phyloP scores from a whole-genome alignment of 2,113 vertebrate genomes.

The Sinocyclocheilus maitianheensis region DNA sequence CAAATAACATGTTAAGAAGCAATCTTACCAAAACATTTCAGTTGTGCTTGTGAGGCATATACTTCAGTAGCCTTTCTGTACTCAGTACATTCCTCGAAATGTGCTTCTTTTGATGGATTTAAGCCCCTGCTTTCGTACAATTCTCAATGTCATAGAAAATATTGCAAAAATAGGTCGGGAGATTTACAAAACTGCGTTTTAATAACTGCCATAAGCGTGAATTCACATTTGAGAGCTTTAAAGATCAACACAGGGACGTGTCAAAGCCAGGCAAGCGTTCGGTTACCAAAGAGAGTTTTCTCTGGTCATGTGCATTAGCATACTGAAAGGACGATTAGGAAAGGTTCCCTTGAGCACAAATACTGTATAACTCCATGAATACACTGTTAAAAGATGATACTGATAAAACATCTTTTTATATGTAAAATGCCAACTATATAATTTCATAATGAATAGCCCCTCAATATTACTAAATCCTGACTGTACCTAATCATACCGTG shows the following conservation, averaged over 20 bases:
- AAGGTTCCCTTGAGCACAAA: constrained; percentile 1
- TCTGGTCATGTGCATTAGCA: not conserved
- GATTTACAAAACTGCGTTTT: not conserved
- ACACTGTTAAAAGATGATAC: constrained; percentile 5
- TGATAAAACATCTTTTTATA: constrained; percentile 36
- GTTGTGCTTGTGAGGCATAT: constrained; percentile 67
- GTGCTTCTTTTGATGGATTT: constrained; percentile 2
- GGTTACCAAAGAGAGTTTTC: constrained; percentile 1
- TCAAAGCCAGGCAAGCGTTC: not conserved
- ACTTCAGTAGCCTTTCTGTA: constrained; percentile 1
- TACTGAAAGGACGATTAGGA: not conserved
- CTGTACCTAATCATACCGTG: not conserved
- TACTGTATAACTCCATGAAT: constrained; percentile 3
- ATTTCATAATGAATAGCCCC: not conserved
- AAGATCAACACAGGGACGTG: not conserved
- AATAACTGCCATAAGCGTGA: not conserved
- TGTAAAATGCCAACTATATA: constrained; percentile 13
- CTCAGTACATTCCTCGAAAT: constrained; percentile 36
- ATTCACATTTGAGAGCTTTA: constrained; percentile 32
- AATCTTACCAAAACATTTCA: constrained; percentile 22
- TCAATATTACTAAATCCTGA: constrained; percentile 9
- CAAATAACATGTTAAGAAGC: constrained; percentile 47
- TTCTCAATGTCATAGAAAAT: constrained; percentile 6
- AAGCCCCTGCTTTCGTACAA: constrained; percentile 1
- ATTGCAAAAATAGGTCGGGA: not conserved